These are phyloP conservation scores for Chrysocyon brachyurus DNA, from an alignment of 2,797 vertebrate genomes.

Conservation along the genomic window DNA sequence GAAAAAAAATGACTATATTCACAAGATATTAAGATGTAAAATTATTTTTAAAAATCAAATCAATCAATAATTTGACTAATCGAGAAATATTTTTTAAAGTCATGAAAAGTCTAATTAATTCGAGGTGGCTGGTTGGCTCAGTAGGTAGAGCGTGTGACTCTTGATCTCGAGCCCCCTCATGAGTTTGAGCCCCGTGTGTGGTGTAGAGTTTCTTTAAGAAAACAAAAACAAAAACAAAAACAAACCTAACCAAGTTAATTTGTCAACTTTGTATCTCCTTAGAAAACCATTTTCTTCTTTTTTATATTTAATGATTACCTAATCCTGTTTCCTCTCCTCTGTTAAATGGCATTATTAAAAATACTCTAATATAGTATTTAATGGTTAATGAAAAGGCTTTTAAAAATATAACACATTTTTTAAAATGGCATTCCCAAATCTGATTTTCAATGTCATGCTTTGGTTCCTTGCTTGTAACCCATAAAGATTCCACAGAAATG, in stretches of 20 bases:
- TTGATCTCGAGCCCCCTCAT: background rate
- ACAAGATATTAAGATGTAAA: background rate
- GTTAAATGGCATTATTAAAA: background rate
- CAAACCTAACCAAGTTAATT: background rate
- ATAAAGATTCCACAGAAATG: background rate
- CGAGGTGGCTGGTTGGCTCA: background rate
- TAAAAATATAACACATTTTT: background rate
- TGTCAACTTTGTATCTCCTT: background rate
- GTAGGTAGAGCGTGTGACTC: background rate
- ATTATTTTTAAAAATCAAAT: background rate
- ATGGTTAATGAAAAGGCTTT: background rate
- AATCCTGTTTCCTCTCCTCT: background rate
- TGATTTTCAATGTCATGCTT: background rate
- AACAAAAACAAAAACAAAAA: background rate
- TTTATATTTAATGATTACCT: background rate
- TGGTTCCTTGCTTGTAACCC: background rate
- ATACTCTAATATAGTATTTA: background rate
- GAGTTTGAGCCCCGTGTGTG: background rate
- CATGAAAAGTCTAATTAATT: background rate
- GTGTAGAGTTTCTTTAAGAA: background rate
- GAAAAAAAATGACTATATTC: background rate
- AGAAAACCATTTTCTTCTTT: background rate
- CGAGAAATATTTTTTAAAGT: slow-evolving; percentile 1
- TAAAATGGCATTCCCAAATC: background rate
- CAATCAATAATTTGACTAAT: background rate